Percentiles rank a stretch among this genome's conserved stretches.
These are phyloP conservation scores for Xenotilapia leptura DNA, from an alignment of 2,113 vertebrate genomes.

Conservation along the genomic window DNA sequence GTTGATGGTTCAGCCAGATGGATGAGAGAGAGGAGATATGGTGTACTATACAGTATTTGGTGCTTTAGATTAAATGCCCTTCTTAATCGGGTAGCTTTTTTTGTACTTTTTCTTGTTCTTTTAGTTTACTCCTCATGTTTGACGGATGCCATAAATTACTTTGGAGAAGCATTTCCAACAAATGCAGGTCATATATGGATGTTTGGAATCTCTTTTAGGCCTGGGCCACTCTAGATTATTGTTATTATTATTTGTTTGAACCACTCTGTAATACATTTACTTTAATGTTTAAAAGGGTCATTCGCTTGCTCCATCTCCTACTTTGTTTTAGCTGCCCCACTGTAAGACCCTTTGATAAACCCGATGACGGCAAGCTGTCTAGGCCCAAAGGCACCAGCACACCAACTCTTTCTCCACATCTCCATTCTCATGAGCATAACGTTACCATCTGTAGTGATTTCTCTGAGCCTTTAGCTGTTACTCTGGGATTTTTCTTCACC, in stretches of 20 bases:
- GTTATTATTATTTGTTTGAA: not conserved
- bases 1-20: slow-evolving; percentile 33
- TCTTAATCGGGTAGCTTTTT: not conserved
- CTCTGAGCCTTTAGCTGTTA: not conserved
- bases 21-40: slow-evolving; percentile 16
- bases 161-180: not conserved
- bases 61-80: not conserved
- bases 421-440: not conserved
- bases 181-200: not conserved
- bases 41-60: too few relatives aligned
- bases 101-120: not conserved
- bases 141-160: not conserved
- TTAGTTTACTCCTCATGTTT: not conserved
- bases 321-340: not conserved
- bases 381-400: not conserved
- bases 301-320: not conserved
- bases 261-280: not conserved
- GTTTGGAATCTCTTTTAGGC: not conserved
- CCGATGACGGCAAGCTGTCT: not conserved
- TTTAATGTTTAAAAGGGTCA: not conserved
- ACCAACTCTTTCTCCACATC: not conserved
- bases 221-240: not conserved
- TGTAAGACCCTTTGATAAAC: not conserved
- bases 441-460: not conserved
- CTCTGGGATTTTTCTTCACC: not conserved